These are phyloP conservation scores for Abrostola tripartita DNA, from an alignment of 2,888 invertebrate genomes.

Conservation along the genomic window DNA sequence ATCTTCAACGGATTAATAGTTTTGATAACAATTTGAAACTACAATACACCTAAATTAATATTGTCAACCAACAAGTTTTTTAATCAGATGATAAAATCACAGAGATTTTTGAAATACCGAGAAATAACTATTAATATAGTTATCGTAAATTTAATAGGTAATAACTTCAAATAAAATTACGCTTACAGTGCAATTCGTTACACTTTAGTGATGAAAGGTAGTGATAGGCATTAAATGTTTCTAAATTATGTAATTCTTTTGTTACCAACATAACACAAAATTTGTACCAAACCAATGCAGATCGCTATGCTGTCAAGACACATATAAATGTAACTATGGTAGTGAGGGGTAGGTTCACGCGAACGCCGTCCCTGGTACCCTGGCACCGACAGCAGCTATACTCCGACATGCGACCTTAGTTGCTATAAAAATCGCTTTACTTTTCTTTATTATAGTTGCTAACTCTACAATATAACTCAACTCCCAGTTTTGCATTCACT, in stretches of 20 bases:
- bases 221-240: neutral
- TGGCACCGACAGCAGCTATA: constrained; percentile 70
- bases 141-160: neutral
- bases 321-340: constrained; percentile 39
- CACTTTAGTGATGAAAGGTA: neutral
- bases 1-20: constrained; percentile 5
- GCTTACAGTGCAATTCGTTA: constrained; percentile 1
- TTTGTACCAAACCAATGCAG: constrained; percentile 27
- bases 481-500: constrained; percentile 21
- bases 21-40: neutral
- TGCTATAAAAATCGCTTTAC: constrained; percentile 69
- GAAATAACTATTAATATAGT: neutral
- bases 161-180: constrained; percentile 3
- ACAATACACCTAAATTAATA: neutral
- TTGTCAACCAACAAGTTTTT: no score
- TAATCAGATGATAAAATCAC: no score
- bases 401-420: constrained; percentile 80
- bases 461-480: constrained; percentile 28
- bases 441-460: constrained; percentile 52
- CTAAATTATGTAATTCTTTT: constrained; percentile 2
- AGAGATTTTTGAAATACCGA: no score
- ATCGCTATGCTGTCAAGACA: constrained; percentile 41
- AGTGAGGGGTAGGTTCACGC: constrained; percentile 75
- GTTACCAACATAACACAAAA: constrained; percentile 11
- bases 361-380: constrained; percentile 79